Evolutionary conservation across 2,797 vertebrate species (phyloP), one percentile per base, ranked within the genome.

Genomic region (Sebastes cheni): DNA sequence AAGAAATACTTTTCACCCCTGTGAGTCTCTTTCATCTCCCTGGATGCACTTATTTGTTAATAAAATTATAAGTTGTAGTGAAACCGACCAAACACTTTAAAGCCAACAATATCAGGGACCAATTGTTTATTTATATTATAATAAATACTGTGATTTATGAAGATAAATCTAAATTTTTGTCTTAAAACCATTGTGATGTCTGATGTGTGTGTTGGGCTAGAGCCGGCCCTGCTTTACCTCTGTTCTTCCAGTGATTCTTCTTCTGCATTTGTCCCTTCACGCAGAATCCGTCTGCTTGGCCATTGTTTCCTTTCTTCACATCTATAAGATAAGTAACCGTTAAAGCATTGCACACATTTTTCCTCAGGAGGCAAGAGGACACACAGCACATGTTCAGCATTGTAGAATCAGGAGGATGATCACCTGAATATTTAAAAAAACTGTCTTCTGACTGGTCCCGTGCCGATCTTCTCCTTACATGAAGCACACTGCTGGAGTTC

Each of bases 381-480:
- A 3, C 4, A 18, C 10, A n/a, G 5, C 4, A 55, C 29, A 25
- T 16, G 13, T 25, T 14, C 0, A 9, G 10, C 12, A 32, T 3
- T 13, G 0, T 32, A n/a, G 2, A 54, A 46, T 14, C 2, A 18
- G 60, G 1, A 20, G 46, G 3, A 2, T 22, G 0, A 29, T 50
- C 32, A 93, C 93, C 93, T 93, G 84, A 8, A 67, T 18, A 16
- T 66, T 79, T 85, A 1, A 36, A 52, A 52, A 22, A 1, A 14
- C 10, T n/a, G 64, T 14, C 27, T 65, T 67, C n/a, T 66, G 29
- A 59, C 66, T 0, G 9, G 29, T 0, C 8, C 73, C 16, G 18
- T 3, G 23, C 23, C 46, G 9, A 14, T 14, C 22, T 6, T 0
- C 2, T 39, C n/a, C 7, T 72, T 22, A 80, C 83, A 86, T 0